Conservation (phyloP, 1,140 invertebrate species). For the Drosophila neocordata region DNA sequence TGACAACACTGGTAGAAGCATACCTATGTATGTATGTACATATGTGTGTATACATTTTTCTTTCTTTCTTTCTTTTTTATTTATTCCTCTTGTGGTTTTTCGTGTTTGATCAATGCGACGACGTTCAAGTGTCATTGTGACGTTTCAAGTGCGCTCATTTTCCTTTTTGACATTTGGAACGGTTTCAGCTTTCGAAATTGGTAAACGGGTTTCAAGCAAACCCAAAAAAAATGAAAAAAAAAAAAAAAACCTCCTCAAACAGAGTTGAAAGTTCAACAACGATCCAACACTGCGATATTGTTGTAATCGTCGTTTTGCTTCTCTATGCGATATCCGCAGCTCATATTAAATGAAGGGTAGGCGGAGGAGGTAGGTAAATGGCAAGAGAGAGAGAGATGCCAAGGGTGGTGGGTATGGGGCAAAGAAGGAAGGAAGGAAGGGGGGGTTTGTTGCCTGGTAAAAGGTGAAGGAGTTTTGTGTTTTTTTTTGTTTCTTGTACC, state of each 20-base stretch:
- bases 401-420: neutral
- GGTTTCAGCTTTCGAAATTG: conserved; percentile 73
- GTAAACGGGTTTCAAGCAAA: conserved; percentile 57
- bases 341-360: conserved; percentile 47
- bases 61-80: conserved; percentile 9
- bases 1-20: conserved; percentile 34
- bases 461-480: conserved; percentile 31
- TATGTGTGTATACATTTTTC: conserved; percentile 20
- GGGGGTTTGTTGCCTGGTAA: conserved; percentile 3
- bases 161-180: conserved; percentile 74
- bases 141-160: conserved; percentile 73
- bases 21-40: too few relatives aligned
- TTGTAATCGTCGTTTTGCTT: conserved; percentile 60
- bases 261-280: conserved; percentile 74
- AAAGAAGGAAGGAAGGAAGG: too few relatives aligned
- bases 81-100: conserved; percentile 17
- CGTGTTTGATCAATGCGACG: conserved; percentile 36
- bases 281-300: conserved; percentile 74
- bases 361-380: neutral
- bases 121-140: conserved; percentile 58
- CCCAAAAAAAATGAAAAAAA: conserved; percentile 13
- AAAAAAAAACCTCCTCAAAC: conserved; percentile 6
- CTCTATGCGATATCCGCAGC: conserved; percentile 43
- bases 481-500: neutral
- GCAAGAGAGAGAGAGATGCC: too few relatives aligned